Conservation (phyloP, 2,797 vertebrate species). For the Xenops minutus region DNA sequence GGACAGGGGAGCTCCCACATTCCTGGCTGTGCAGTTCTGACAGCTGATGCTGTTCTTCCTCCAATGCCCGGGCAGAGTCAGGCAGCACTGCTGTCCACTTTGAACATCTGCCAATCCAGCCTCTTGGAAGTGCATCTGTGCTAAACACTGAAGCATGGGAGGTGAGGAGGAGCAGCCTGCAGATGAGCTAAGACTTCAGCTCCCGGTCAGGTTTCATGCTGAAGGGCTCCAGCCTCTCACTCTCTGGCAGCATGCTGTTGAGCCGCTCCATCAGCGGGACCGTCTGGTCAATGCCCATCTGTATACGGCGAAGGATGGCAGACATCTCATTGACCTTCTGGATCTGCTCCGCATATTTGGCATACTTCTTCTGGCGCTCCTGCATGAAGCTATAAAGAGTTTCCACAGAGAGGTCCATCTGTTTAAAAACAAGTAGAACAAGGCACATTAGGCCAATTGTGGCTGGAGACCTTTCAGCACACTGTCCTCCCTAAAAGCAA, state of each 20-base stretch:
- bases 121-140: not conserved
- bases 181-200: conserved; percentile 50
- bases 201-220: conserved; percentile 88
- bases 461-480: not conserved
- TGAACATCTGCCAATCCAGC: not conserved
- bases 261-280: conserved; percentile 94
- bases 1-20: not conserved
- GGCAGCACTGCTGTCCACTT: not conserved
- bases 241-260: conserved; percentile 93
- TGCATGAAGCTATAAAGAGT: conserved; percentile 96
- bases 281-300: conserved; percentile 99
- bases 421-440: not conserved
- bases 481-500: not conserved
- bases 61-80: not conserved
- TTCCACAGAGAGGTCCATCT: conserved; percentile 97
- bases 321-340: conserved; percentile 99
- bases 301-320: conserved; percentile 94
- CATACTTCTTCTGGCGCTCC: conserved; percentile 96
- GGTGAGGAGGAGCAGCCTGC: not conserved
- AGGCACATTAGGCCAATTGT: not conserved
- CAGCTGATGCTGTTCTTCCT: not conserved
- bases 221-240: conserved; percentile 93
- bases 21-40: not conserved
- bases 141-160: not conserved
- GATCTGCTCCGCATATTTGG: conserved; percentile 98